These are phyloP conservation scores for Peribatodes rhomboidaria DNA, from an alignment of 2,888 invertebrate genomes.

Conservation along the genomic window DNA sequence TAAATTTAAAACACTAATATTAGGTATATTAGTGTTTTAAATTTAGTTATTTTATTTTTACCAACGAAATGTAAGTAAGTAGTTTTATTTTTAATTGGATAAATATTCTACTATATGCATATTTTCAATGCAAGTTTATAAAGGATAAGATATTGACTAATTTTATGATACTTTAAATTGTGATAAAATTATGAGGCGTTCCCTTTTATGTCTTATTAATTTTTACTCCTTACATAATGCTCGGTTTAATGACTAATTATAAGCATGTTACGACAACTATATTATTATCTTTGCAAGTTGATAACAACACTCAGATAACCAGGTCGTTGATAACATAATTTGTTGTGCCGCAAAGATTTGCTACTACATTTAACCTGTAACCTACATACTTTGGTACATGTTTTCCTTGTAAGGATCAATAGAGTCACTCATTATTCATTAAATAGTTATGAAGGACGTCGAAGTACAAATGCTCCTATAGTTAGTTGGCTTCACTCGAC, in stretches of 20 bases:
- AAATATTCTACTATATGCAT: no score
- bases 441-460: conserved; percentile 7
- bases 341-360: conserved; percentile 29
- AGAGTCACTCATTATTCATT: conserved; percentile 11
- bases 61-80: no score
- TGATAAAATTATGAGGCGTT: neutral
- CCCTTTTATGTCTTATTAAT: neutral
- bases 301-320: conserved; percentile 42
- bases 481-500: conserved; percentile 7
- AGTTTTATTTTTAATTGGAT: no score
- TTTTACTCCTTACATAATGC: conserved; percentile 24
- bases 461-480: conserved; percentile 9
- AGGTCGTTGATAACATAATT: conserved; percentile 40
- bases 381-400: conserved; percentile 36
- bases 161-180: neutral
- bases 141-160: no score
- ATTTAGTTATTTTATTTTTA: no score
- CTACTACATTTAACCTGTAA: conserved; percentile 35
- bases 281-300: conserved; percentile 46
- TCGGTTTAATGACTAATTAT: conserved; percentile 33
- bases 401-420: conserved; percentile 35
- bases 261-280: conserved; percentile 46
- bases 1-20: no score
- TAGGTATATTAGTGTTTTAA: no score
- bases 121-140: no score